A percentile compares a stretch with the other conserved stretches of the same genome.
Evolutionary conservation across 1,140 invertebrate genomes (phyloP).

Genomic region (Temnothorax nylanderi): DNA sequence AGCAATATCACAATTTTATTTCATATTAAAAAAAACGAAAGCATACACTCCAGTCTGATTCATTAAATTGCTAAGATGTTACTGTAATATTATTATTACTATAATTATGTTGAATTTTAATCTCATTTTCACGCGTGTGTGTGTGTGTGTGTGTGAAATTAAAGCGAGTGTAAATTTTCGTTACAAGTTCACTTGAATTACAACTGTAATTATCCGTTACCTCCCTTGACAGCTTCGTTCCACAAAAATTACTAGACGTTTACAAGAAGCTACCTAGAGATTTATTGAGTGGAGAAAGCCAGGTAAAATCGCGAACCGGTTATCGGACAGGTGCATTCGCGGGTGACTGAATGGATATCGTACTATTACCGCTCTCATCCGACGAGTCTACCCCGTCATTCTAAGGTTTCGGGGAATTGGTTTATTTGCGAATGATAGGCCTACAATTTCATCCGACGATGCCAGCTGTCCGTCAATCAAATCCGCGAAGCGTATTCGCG

Average conservation of each 20-base stretch:
- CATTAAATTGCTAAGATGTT: background rate
- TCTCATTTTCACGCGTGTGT: background rate
- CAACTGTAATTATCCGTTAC: background rate
- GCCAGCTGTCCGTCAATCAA: slow-evolving; percentile 16
- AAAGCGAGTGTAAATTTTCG: background rate
- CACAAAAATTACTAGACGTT: background rate
- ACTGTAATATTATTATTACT: background rate
- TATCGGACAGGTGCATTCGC: slow-evolving; percentile 33
- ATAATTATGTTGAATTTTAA: background rate
- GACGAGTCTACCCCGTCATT: background rate
- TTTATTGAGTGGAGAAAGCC: slow-evolving; percentile 26
- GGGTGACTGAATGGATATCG: slow-evolving; percentile 24
- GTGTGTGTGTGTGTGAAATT: background rate
- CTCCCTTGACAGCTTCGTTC: background rate
- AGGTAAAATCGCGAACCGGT: slow-evolving; percentile 1
- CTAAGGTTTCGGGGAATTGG: background rate
- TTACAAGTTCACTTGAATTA: background rate
- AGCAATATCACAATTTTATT: background rate
- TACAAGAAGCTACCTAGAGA: slow-evolving; percentile 17
- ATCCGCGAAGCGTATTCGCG: background rate
- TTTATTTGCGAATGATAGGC: slow-evolving; percentile 18
- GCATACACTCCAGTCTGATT: background rate
- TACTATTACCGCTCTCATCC: slow-evolving; percentile 23
- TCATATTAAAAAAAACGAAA: background rate
- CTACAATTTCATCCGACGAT: background rate